Evolutionary conservation across 2,113 vertebrate genomes (phyloP).

Genomic region (Odontesthes bonariensis): DNA sequence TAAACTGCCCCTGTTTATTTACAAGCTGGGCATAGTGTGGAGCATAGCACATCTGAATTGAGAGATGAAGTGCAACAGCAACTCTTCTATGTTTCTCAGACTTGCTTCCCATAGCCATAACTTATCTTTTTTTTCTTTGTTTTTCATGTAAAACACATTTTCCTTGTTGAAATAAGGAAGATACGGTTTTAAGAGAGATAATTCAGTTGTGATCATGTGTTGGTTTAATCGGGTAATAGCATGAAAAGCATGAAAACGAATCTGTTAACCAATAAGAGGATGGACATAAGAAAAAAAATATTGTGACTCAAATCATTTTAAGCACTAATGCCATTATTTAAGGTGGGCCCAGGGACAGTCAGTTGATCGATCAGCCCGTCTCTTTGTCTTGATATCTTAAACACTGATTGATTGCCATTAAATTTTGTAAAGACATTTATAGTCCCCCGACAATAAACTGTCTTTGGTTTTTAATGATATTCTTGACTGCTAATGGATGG

Average conservation of each 20-base stretch:
- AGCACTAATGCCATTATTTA: neutral
- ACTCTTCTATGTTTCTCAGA: slow-evolving; percentile 18
- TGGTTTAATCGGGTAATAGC: neutral
- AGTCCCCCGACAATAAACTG: slow-evolving; percentile 2
- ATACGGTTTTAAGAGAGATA: slow-evolving; percentile 26
- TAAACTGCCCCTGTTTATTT: slow-evolving; percentile 50
- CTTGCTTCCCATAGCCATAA: neutral
- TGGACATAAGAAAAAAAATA: neutral
- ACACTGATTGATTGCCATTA: neutral
- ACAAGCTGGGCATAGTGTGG: slow-evolving; percentile 13
- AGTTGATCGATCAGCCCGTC: neutral
- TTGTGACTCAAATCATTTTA: neutral
- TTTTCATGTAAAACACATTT: slow-evolving; percentile 16
- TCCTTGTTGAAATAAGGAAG: slow-evolving; percentile 25
- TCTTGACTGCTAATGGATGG: slow-evolving; percentile 1
- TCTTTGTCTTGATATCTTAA: neutral
- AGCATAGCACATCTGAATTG: slow-evolving; percentile 41
- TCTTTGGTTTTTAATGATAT: neutral
- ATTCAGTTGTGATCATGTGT: neutral
- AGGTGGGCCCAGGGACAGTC: neutral
- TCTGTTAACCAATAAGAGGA: neutral
- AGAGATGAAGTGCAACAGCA: slow-evolving; percentile 44
- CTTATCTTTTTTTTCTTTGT: neutral
- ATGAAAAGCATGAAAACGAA: neutral
- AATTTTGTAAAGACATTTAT: neutral